Evolutionary conservation across 2,888 invertebrate genomes (phyloP).

Genomic region (Lissonota sp.): DNA sequence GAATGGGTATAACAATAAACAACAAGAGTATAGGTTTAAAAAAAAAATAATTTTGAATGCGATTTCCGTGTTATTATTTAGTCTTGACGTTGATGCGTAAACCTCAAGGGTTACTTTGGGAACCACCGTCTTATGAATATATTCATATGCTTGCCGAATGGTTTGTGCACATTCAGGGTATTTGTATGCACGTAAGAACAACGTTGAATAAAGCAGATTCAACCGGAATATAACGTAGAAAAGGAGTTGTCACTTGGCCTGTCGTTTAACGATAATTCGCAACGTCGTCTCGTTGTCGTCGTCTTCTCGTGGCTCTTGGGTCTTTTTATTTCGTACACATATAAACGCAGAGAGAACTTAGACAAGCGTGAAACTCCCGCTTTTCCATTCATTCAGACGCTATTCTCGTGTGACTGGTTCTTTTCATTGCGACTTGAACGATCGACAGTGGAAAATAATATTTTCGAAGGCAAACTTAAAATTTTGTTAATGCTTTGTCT

Average conservation of each 20-base stretch:
- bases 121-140: background rate
- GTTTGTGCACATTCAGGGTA: background rate
- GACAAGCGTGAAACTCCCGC: no score
- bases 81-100: no score
- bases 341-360: background rate
- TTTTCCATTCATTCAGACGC: no score
- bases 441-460: no score
- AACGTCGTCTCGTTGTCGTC: constrained; percentile 43
- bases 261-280: constrained; percentile 62
- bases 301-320: background rate
- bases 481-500: no score
- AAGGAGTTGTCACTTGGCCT: constrained; percentile 53
- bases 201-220: constrained; percentile 41
- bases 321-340: constrained; percentile 11
- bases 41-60: no score
- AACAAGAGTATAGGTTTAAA: no score
- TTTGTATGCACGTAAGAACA: background rate
- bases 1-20: no score
- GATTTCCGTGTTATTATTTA: no score
- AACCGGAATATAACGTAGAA: constrained; percentile 26
- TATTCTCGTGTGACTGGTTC: no score
- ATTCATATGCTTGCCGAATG: constrained; percentile 2
- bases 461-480: no score
- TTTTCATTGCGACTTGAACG: no score
- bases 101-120: background rate